A percentile compares a stretch with the other conserved stretches of the same genome.
phyloP scores from a whole-genome alignment of 2,888 invertebrate species.

The Drosophila cracens region DNA sequence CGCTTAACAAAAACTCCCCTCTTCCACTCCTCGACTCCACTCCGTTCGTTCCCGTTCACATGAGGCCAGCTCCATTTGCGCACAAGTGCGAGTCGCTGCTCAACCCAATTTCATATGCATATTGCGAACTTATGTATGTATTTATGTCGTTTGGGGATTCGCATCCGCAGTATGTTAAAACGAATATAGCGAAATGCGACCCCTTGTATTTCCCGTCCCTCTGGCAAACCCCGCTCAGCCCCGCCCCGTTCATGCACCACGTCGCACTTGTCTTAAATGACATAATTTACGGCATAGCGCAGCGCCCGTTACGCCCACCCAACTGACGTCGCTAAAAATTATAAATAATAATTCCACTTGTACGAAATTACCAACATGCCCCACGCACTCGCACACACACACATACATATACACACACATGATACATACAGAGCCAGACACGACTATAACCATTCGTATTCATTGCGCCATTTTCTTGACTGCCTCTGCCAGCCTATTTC shows the following conservation, averaged over 20 bases:
- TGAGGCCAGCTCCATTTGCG: slow-evolving; percentile 29
- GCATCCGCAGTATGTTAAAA: slow-evolving; percentile 67
- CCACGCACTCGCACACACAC: slow-evolving; percentile 52
- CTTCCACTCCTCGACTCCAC: not conserved
- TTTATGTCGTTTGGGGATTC: slow-evolving; percentile 59
- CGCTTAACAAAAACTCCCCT: not conserved
- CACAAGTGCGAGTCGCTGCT: slow-evolving; percentile 59
- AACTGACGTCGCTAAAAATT: slow-evolving; percentile 78
- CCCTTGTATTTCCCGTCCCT: not conserved
- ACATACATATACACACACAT: slow-evolving; percentile 6
- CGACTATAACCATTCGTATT: slow-evolving; percentile 64
- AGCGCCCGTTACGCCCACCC: slow-evolving; percentile 80
- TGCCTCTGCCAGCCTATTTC: slow-evolving; percentile 55
- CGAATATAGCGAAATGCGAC: slow-evolving; percentile 47
- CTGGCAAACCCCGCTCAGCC: slow-evolving; percentile 1
- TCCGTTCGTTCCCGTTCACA: slow-evolving; percentile 1
- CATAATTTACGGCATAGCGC: slow-evolving; percentile 79
- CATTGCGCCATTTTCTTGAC: slow-evolving; percentile 71
- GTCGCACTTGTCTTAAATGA: slow-evolving; percentile 76
- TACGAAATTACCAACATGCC: slow-evolving; percentile 75
- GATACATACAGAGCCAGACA: slow-evolving; percentile 38
- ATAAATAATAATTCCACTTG: slow-evolving; percentile 81
- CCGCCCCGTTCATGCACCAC: not conserved
- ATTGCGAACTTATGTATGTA: slow-evolving; percentile 48
- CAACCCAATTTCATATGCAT: slow-evolving; percentile 77